Conservation (phyloP, 1,140 invertebrate genomes). For the Coptotermes formosanus region DNA sequence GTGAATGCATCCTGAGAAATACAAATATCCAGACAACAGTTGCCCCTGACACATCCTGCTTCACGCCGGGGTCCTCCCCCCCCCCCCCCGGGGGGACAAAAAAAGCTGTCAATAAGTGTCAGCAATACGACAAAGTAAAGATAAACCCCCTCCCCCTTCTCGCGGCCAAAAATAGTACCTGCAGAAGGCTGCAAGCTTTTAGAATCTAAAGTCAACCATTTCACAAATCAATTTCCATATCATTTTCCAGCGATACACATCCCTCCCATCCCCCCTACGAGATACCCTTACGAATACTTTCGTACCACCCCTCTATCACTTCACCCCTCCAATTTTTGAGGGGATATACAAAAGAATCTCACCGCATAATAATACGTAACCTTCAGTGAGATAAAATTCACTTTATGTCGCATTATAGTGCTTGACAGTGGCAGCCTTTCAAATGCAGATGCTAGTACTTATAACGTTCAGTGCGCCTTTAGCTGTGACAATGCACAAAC, state of each 20-base stretch:
- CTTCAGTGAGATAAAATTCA: constrained; percentile 34
- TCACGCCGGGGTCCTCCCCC: too few species aligned
- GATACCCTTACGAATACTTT: neutral
- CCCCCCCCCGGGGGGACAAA: too few species aligned
- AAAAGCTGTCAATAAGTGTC: neutral
- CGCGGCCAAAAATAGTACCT: neutral
- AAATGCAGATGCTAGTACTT: constrained; percentile 31
- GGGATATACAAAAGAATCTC: neutral
- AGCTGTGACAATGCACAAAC: neutral
- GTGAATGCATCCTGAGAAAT: too few species aligned
- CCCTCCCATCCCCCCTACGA: neutral
- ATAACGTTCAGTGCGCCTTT: neutral
- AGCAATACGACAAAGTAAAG: neutral
- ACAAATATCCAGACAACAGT: too few species aligned
- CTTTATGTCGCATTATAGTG: constrained; percentile 30
- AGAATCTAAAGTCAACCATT: constrained; percentile 32
- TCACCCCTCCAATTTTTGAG: neutral
- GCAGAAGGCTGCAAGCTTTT: neutral
- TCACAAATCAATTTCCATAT: constrained; percentile 36
- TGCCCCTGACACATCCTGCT: too few species aligned
- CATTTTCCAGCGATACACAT: constrained; percentile 31
- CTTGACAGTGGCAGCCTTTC: constrained; percentile 24
- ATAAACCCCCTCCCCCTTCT: neutral
- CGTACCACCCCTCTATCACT: neutral
- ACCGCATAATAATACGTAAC: constrained; percentile 22